Base-by-base conservation (phyloP, 2,113 vertebrate genomes). In the Galemys pyrenaicus region DNA sequence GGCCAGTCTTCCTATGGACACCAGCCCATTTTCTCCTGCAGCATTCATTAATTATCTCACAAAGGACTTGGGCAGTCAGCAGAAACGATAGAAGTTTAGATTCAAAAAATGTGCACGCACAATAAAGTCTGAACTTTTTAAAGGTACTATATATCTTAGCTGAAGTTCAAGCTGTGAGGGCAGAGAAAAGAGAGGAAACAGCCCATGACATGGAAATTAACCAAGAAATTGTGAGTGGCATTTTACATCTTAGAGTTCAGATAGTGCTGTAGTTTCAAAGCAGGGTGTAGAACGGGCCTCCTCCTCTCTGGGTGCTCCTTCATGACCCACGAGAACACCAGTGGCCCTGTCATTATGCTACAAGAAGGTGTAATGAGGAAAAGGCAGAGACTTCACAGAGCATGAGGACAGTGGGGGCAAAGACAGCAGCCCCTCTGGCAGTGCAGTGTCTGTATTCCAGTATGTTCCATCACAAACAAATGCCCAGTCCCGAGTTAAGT, bases 61-160 rank as follows among this genome's bases (percentile, higher is more conserved):
- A 68, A 64, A 13, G 81, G 9, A 83, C 39, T 15, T 56, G 0
- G 6, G 5, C 35, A 51, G 54, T n/a, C 90, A 44, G 60, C 94
- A 91, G n/a, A 77, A 95, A 82, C 91, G 62, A n/a, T 37, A 41
- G 19, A 44, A 54, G 87, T 26, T 13, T 94, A 37, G 6, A 77
- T 74, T 97, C 22, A 71, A 56, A 73, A 97, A 70, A 49, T 81
- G 39, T 89, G 44, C 79, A 2, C 75, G n/a, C 30, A 77, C 39
- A 92, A 84, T 93, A 96, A 96, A 95, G 94, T 91, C 70, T 39
- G 60, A 91, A 78, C 4, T 17, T 95, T 97, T 96, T 64, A 73
- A 68, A 95, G 2, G 3, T 80, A 32, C 22, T 65, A 1, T 94
- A 0, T 79, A 35, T 64, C 28, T 95, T 74, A 35, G 77, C 22